These are phyloP conservation scores for Zophobas morio DNA, from an alignment of 1,140 invertebrate species.

Conservation along the genomic window DNA sequence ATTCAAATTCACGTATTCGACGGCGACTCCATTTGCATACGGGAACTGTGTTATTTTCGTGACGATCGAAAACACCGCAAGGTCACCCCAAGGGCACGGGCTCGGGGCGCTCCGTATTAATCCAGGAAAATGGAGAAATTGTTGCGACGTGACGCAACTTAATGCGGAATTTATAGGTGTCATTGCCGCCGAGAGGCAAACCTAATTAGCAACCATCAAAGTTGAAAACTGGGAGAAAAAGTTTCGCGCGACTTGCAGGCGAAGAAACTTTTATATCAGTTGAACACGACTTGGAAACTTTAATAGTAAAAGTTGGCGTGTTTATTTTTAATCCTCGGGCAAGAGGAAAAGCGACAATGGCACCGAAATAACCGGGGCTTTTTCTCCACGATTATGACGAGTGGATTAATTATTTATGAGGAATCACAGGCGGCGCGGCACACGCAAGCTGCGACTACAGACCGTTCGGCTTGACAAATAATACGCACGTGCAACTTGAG, in stretches of 20 bases:
- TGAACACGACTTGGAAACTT: constrained; percentile 37
- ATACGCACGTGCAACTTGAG: too few species aligned
- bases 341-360: constrained; percentile 3
- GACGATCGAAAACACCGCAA: constrained; percentile 37
- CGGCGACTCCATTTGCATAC: constrained; percentile 41
- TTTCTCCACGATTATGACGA: not conserved
- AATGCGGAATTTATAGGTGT: constrained; percentile 1
- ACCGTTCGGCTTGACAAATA: too few species aligned
- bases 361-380: not conserved
- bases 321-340: constrained; percentile 33
- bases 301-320: constrained; percentile 36
- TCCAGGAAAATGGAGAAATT: not conserved
- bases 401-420: constrained; percentile 1
- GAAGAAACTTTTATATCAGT: constrained; percentile 19
- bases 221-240: constrained; percentile 33
- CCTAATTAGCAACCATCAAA: constrained; percentile 20
- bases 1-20: constrained; percentile 41
- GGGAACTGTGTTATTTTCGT: constrained; percentile 47
- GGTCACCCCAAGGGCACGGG: constrained; percentile 33
- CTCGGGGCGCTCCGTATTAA: not conserved
- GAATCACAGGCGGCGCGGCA: too few species aligned
- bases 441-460: too few species aligned
- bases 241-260: not conserved
- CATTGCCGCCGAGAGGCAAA: constrained; percentile 14
- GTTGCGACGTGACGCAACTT: constrained; percentile 15